phyloP scores from a whole-genome alignment of 2,113 vertebrate genomes.

The Seriola rivoliana region DNA sequence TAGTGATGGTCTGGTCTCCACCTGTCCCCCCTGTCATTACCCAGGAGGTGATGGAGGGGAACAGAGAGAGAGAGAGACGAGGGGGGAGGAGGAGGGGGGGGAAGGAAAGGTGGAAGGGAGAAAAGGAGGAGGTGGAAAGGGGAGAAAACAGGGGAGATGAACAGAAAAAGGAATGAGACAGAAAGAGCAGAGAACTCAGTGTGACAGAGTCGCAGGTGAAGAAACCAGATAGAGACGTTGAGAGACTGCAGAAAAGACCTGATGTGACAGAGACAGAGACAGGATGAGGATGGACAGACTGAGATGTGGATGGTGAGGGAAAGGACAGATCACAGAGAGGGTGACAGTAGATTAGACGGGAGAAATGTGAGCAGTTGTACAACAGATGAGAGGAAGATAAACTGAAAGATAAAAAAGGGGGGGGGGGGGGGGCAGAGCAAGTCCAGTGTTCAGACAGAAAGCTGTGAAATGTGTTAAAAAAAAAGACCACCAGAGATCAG shows the following conservation, averaged over 20 bases:
- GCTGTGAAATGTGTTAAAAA: background rate
- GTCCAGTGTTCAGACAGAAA: background rate
- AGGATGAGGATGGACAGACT: conserved; percentile 22
- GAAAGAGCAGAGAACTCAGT: conserved; percentile 48
- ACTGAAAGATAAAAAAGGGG: background rate
- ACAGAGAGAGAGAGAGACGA: conserved; percentile 42
- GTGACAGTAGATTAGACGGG: background rate
- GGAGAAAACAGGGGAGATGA: conserved; percentile 12
- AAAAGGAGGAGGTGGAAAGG: background rate
- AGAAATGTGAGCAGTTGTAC: conserved; percentile 7
- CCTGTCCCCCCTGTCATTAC: conserved; percentile 76
- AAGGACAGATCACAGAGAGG: conserved; percentile 29
- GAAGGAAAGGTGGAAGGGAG: background rate
- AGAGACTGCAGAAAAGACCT: conserved; percentile 46
- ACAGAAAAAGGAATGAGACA: conserved; percentile 43
- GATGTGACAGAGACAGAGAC: conserved; percentile 52
- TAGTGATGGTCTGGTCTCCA: conserved; percentile 75
- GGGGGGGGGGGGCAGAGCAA: background rate
- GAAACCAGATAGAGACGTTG: conserved; percentile 37
- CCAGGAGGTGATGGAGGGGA: conserved; percentile 68
- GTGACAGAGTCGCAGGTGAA: conserved; percentile 50
- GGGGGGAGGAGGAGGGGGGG: background rate
- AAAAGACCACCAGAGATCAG: no score
- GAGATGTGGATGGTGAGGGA: conserved; percentile 24
- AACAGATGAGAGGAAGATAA: conserved; percentile 1